Percentiles rank a stretch among this genome's conserved stretches.
These are phyloP conservation scores for Geodia barretti DNA, from an alignment of 37 sponge, comb jelly and placozoan genomes.

Conservation along the genomic window DNA sequence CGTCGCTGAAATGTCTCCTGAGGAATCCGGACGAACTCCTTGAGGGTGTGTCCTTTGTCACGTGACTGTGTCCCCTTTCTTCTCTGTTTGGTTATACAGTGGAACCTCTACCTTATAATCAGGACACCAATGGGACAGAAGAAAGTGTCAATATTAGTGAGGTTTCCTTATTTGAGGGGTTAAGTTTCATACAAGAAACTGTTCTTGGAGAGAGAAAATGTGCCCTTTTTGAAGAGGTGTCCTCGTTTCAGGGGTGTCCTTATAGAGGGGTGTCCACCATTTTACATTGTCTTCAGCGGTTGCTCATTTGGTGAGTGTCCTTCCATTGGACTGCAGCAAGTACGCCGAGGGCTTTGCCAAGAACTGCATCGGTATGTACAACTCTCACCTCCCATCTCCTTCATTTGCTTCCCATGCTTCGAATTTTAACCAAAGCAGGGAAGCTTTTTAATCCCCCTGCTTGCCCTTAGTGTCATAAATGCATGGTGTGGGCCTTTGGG, in stretches of 20 bases:
- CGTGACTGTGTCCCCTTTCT: no score
- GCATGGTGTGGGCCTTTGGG: background rate
- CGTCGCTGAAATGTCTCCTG: constrained; percentile 56
- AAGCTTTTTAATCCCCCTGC: background rate
- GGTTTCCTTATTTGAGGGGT: no score
- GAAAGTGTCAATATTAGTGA: no score
- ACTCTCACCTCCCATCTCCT: background rate
- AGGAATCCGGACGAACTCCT: constrained; percentile 73
- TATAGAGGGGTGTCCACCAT: no score
- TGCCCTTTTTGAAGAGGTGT: no score
- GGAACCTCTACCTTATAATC: no score
- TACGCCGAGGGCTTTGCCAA: constrained; percentile 50
- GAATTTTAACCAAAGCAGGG: no score
- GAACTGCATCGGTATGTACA: constrained; percentile 20
- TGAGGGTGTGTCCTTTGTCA: constrained; percentile 42
- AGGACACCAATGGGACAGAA: no score
- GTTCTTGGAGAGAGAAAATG: no score
- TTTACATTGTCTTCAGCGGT: constrained; percentile 78
- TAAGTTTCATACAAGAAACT: no score
- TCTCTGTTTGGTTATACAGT: background rate
- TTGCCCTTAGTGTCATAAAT: background rate
- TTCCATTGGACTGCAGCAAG: constrained; percentile 63
- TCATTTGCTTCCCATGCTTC: no score
- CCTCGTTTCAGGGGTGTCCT: no score
- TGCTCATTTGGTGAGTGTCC: constrained; percentile 19